These are phyloP conservation scores for Strongylocentrotus purpuratus DNA, from an alignment of 35 echinoderm and acorn worm species.

Conservation along the genomic window DNA sequence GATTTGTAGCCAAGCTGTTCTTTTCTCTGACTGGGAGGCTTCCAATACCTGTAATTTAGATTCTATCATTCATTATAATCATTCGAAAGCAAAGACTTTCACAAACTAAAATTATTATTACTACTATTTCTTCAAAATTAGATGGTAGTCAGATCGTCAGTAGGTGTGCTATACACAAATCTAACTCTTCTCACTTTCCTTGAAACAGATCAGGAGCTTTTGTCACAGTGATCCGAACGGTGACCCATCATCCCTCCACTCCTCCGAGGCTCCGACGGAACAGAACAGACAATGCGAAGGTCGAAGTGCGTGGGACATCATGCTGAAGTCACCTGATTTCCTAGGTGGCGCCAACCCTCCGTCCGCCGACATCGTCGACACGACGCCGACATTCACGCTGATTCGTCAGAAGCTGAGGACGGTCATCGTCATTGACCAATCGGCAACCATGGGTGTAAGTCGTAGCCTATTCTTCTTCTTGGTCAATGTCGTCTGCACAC, in stretches of 20 bases:
- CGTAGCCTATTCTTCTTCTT: background rate
- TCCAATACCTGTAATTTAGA: too few species aligned
- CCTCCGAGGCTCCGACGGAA: slow-evolving; percentile 60
- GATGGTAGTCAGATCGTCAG: background rate
- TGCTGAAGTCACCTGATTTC: slow-evolving; percentile 59
- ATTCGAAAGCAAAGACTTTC: background rate
- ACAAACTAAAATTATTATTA: too few species aligned
- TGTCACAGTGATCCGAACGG: slow-evolving; percentile 62
- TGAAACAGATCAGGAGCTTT: slow-evolving; percentile 46
- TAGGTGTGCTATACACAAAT: background rate
- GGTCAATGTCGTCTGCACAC: background rate
- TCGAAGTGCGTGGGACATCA: slow-evolving; percentile 68
- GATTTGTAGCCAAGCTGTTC: too few species aligned
- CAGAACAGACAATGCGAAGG: slow-evolving; percentile 68
- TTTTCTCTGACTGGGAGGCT: too few species aligned
- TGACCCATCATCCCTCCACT: slow-evolving; percentile 55
- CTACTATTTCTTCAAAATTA: background rate
- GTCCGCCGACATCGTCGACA: background rate
- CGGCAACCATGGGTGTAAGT: slow-evolving; percentile 64
- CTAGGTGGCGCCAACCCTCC: slow-evolving; percentile 47
- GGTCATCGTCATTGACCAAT: slow-evolving; percentile 62
- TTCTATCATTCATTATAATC: too few species aligned
- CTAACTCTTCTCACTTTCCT: background rate
- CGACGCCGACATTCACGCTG: slow-evolving; percentile 43
- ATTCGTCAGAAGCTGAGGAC: slow-evolving; percentile 33